phyloP scores from a whole-genome alignment of 2,113 vertebrate species.

The Paradoxurus hermaphroditus region DNA sequence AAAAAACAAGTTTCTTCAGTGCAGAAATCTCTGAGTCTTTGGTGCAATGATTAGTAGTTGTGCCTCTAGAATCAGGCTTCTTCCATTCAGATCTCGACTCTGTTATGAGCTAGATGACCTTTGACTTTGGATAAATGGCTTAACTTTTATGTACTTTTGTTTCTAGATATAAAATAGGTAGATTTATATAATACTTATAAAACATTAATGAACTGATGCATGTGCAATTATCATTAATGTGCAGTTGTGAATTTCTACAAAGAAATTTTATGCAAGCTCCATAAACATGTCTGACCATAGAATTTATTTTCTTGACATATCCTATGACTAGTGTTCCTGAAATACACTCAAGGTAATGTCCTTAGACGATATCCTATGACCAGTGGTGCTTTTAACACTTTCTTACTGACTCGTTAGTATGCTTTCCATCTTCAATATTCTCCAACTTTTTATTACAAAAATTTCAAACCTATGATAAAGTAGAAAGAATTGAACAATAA shows the following conservation, averaged over 20 bases:
- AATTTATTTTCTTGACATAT: not conserved
- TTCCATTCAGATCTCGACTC: not conserved
- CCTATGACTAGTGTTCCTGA: not conserved
- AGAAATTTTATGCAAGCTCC: not conserved
- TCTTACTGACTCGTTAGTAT: not conserved
- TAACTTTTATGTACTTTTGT: not conserved
- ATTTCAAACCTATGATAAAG: not conserved
- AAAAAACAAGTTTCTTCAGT: not conserved
- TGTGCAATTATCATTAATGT: not conserved
- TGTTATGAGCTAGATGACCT: not conserved
- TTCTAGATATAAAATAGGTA: not conserved
- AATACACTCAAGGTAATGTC: not conserved
- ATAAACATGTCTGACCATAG: not conserved
- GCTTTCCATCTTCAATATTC: not conserved
- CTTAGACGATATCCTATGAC: not conserved
- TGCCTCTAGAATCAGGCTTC: not conserved
- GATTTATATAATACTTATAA: not conserved
- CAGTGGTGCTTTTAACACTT: not conserved
- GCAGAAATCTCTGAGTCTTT: not conserved
- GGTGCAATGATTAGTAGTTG: not conserved
- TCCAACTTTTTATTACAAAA: not conserved
- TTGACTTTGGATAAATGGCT: not conserved
- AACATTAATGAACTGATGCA: not conserved
- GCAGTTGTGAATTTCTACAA: not conserved
- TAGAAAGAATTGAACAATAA: not conserved